A percentile compares a stretch with the other conserved stretches of the same genome.
These are phyloP conservation scores for Anagrus nilaparvatae DNA, from an alignment of 1,140 invertebrate species.

Conservation along the genomic window DNA sequence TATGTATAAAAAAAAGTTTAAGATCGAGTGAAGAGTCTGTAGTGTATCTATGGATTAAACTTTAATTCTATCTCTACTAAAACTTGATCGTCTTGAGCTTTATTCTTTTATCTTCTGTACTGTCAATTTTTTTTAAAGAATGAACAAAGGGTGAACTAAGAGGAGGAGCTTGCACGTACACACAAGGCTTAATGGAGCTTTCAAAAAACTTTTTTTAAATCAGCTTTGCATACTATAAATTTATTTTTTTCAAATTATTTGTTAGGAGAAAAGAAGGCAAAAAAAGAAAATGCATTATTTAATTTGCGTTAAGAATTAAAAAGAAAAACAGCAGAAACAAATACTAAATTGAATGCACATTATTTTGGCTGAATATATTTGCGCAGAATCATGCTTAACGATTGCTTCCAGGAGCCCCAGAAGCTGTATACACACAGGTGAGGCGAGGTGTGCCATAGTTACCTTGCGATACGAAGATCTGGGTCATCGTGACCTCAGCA, in stretches of 20 bases:
- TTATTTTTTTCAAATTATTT: no score
- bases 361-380: no score
- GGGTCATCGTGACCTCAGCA: slow-evolving; percentile 36
- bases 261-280: no score
- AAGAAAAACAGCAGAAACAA: slow-evolving; percentile 17
- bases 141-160: slow-evolving; percentile 13
- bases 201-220: no score
- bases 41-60: slow-evolving; percentile 36
- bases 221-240: no score
- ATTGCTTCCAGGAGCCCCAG: slow-evolving; percentile 32
- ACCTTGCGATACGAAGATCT: no score
- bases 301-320: no score
- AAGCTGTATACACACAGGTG: slow-evolving; percentile 27
- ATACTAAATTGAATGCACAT: no score
- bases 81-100: slow-evolving; percentile 19
- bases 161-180: slow-evolving; percentile 10
- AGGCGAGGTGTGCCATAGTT: slow-evolving; percentile 23
- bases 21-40: slow-evolving; percentile 14
- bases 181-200: no score
- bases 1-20: slow-evolving; percentile 14
- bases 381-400: slow-evolving; percentile 43
- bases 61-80: slow-evolving; percentile 41
- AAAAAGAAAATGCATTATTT: no score
- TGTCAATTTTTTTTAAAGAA: neutral
- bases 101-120: slow-evolving; percentile 10